Percentiles rank a stretch among this genome's conserved stretches.
These are phyloP conservation scores for Mastigias papua DNA, from an alignment of 30 jellyfish, hydroid and myxozoan genomes.

Conservation along the genomic window DNA sequence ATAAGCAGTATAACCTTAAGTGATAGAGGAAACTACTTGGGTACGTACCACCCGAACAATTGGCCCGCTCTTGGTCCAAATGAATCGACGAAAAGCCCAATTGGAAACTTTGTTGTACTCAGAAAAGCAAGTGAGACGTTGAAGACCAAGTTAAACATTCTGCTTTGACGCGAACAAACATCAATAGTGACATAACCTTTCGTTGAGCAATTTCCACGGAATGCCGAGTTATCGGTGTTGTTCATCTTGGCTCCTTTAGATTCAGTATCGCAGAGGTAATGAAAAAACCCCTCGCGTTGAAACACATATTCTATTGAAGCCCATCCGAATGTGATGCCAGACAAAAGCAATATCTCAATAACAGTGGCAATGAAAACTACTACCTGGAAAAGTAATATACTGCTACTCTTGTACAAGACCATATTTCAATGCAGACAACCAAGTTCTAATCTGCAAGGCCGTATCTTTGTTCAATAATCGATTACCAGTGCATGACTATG, in stretches of 20 bases:
- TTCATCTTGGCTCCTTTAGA: background rate
- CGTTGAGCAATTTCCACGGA: background rate
- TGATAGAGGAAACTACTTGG: too few species aligned
- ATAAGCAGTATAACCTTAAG: too few species aligned
- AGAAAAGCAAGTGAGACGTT: constrained; percentile 81
- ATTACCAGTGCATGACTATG: too few species aligned
- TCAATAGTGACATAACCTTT: constrained; percentile 5
- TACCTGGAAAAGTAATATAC: constrained; percentile 5
- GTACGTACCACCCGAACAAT: constrained; percentile 79
- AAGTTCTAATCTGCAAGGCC: too few species aligned
- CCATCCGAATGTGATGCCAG: constrained; percentile 96
- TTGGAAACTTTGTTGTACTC: constrained; percentile 82
- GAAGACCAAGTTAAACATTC: constrained; percentile 77
- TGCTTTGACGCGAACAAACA: constrained; percentile 74
- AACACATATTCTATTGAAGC: constrained; percentile 83
- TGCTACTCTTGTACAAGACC: constrained; percentile 14
- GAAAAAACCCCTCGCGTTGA: constrained; percentile 61
- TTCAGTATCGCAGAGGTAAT: constrained; percentile 59
- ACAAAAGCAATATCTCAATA: constrained; percentile 65
- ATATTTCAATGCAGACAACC: too few species aligned
- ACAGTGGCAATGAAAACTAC: constrained; percentile 32
- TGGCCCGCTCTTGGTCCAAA: constrained; percentile 85
- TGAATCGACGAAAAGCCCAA: constrained; percentile 81
- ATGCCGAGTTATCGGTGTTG: background rate
- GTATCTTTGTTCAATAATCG: too few species aligned